Evolutionary conservation across 2,888 invertebrate genomes (phyloP), one percentile per base, ranked within the genome.

Genomic region (Xylocampa areola): DNA sequence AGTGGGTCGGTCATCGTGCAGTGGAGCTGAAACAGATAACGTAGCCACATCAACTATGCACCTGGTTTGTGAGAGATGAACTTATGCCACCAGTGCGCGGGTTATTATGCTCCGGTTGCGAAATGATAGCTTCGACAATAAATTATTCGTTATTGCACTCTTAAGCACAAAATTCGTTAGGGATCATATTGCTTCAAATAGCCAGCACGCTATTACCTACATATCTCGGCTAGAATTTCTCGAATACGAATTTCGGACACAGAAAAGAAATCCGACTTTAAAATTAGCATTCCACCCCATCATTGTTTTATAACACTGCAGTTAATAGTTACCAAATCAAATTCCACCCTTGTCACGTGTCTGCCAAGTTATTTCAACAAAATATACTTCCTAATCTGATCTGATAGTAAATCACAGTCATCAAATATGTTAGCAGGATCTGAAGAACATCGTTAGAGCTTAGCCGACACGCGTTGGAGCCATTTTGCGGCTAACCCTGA

Each of bases 1-100:
- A 74, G 75, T 77, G 77, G 77, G 75, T 70, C 87, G 92, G 92
- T 90, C 93, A 92, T 89, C 83, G 90, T 78, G 85, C 93, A 93
- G 86, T 90, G 85, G 88, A 87, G 85, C 84, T 78, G 93, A 93
- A 94, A 92, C 87, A 37, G 93, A 93, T 93, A 94, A 92, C 81
- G 64, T 54, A 43, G 61, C 52, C 52, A 55, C 64, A 76, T 73
- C 71, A 68, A 61, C 68, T 59, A 54, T 76, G 77, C 79, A 84
- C 78, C 80, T 79, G 81, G 66, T 25, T 52, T 50, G 41, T 23
- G 37, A 19, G 37, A 33, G 43, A 54, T 2, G 14, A 63, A 14
- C 10, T 47, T 27, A 6, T 29, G n/a, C 1, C 0, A 10, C 5
- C 25, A 25, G 25, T 2, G 6, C 10, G 8, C 25, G 10, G 8